These are phyloP conservation scores for Petrocephalus sullivani DNA, from an alignment of 2,797 vertebrate species.

Conservation along the genomic window DNA sequence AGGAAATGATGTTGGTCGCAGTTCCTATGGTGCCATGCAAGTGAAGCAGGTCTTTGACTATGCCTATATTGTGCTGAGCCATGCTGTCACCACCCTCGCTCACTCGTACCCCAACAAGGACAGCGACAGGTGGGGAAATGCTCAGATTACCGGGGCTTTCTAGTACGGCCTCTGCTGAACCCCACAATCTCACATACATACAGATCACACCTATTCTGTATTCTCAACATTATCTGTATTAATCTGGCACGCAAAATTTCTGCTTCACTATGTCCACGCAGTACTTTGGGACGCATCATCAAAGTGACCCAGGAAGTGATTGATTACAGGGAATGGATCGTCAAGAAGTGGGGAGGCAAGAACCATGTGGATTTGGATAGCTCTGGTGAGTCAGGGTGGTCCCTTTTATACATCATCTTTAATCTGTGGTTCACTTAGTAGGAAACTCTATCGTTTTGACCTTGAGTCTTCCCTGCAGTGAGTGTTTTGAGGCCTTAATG, in stretches of 20 bases:
- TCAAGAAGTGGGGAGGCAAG: constrained; percentile 85
- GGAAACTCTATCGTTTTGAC: not conserved
- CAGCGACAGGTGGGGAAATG: constrained; percentile 75
- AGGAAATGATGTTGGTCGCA: constrained; percentile 95
- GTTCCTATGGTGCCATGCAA: constrained; percentile 94
- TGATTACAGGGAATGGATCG: constrained; percentile 93
- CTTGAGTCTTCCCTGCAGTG: not conserved
- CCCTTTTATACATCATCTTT: not conserved
- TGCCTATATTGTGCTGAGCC: constrained; percentile 90
- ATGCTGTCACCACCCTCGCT: constrained; percentile 85
- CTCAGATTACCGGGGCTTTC: not conserved
- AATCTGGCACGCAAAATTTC: not conserved
- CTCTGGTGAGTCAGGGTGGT: constrained; percentile 58
- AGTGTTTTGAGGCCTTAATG: not conserved
- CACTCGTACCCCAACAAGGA: constrained; percentile 92
- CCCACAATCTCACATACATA: not conserved
- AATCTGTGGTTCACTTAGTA: not conserved
- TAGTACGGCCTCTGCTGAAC: not conserved
- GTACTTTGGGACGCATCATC: constrained; percentile 92
- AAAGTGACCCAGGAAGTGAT: constrained; percentile 95
- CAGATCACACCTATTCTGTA: not conserved
- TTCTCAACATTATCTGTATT: not conserved
- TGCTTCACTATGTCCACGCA: constrained; percentile 42
- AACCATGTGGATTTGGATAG: constrained; percentile 61
- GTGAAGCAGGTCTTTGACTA: constrained; percentile 97